phyloP scores from a whole-genome alignment of 2,113 vertebrate species.

The Lipophrys pholis region DNA sequence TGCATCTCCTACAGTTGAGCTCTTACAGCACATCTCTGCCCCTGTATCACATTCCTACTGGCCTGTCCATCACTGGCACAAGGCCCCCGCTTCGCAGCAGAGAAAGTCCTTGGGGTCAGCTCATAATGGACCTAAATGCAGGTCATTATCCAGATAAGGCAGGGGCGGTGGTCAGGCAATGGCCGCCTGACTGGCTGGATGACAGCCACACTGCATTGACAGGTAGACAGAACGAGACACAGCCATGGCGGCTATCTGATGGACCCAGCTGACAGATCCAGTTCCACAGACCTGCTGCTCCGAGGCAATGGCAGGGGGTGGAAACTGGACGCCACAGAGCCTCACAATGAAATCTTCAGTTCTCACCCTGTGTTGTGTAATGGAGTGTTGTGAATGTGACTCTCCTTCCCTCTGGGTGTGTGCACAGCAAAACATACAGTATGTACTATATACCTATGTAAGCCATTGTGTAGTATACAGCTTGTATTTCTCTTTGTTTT shows the following conservation, averaged over 20 bases:
- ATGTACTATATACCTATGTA: too few species aligned
- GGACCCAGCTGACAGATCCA: conserved; percentile 71
- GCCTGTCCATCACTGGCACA: conserved; percentile 78
- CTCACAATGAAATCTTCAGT: conserved; percentile 70
- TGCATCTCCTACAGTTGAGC: conserved; percentile 24
- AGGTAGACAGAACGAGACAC: conserved; percentile 69
- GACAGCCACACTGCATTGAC: conserved; percentile 71
- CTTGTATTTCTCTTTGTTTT: not conserved
- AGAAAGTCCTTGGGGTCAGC: conserved; percentile 79
- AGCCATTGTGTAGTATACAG: too few species aligned
- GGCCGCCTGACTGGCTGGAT: conserved; percentile 75
- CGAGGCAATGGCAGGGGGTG: conserved; percentile 60
- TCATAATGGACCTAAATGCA: conserved; percentile 79
- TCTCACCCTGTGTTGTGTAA: conserved; percentile 52
- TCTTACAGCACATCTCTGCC: conserved; percentile 21
- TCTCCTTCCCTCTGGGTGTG: conserved; percentile 22
- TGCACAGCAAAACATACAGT: conserved; percentile 29
- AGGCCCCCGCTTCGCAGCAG: conserved; percentile 72
- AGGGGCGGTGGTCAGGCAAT: conserved; percentile 65
- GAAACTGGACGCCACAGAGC: conserved; percentile 72
- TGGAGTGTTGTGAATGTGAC: conserved; percentile 44
- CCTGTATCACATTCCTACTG: conserved; percentile 68
- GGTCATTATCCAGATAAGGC: conserved; percentile 82
- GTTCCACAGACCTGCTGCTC: conserved; percentile 68
- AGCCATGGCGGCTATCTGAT: conserved; percentile 73